A percentile compares a stretch with the other conserved stretches of the same genome.
phyloP scores from a whole-genome alignment of 2,888 invertebrate genomes.

The Agrotis segetum region DNA sequence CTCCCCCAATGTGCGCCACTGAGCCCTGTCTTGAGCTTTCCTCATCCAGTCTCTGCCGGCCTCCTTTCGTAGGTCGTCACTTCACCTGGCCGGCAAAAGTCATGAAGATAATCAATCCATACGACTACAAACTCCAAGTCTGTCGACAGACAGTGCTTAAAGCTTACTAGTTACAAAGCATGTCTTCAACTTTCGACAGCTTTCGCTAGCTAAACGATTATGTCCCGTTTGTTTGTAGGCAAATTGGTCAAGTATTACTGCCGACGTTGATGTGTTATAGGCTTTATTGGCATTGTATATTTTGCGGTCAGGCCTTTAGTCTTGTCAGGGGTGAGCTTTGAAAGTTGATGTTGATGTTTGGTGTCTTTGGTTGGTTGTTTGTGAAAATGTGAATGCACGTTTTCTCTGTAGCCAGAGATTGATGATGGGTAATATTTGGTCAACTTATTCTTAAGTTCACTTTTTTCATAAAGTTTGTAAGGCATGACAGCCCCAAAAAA shows the following conservation, averaged over 20 bases:
- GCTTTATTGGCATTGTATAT: slow-evolving; percentile 44
- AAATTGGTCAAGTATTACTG: slow-evolving; percentile 60
- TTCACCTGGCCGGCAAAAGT: no score
- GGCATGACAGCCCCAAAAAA: no score
- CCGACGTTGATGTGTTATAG: slow-evolving; percentile 30
- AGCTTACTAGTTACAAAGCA: slow-evolving; percentile 10
- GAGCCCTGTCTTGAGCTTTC: no score
- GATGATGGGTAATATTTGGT: neutral
- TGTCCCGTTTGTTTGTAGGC: slow-evolving; percentile 57
- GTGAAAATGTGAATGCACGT: neutral
- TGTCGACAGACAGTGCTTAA: neutral
- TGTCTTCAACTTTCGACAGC: slow-evolving; percentile 44
- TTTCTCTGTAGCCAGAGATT: slow-evolving; percentile 1
- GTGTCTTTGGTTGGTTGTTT: slow-evolving; percentile 30
- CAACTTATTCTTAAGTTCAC: neutral
- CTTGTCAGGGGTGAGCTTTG: slow-evolving; percentile 33
- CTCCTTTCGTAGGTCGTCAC: no score
- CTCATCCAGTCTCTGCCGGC: no score
- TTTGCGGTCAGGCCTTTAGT: slow-evolving; percentile 33
- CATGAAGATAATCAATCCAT: neutral
- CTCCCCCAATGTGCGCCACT: no score
- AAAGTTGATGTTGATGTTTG: slow-evolving; percentile 42
- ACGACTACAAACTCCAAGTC: neutral
- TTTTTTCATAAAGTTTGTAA: no score
- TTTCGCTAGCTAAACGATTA: slow-evolving; percentile 44